Evolutionary conservation across 1,140 invertebrate species (phyloP), one percentile per base, ranked within the genome.

Genomic region (Drosophila lacertosa): DNA sequence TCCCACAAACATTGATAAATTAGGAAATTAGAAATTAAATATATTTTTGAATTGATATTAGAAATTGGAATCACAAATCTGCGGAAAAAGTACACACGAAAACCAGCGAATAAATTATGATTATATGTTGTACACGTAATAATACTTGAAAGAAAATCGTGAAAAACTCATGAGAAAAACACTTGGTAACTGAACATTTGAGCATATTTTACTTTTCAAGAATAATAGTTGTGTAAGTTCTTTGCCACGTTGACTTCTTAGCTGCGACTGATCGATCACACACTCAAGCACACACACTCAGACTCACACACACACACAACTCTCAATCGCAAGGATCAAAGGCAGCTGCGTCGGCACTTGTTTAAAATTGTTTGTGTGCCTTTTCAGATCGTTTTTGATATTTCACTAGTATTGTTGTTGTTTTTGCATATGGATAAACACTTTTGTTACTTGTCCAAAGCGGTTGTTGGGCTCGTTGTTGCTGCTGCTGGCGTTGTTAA

Each of bases 51-150:
- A n/a, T n/a, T n/a, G n/a, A n/a, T n/a, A n/a, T n/a, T n/a, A n/a
- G n/a, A 48, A 70, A 74, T 37, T 26, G 18, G 16, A 73, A 73
- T 73, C 71, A 66, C 59, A 71, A 76, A 76, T 57, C 48, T 66
- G 48, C 59, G 11, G 9, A 16, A 62, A 69, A 69, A 79, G 55
- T 68, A 40, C 26, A 7, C 35, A 55, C 67, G 58, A 55, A 51
- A 9, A 20, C 4, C 48, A 33, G n/a, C 6, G 10, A 7, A 74
- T 45, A 24, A 67, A 59, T 55, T 69, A 9, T 20, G 20, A 6
- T 37, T 32, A 7, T n/a, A n/a, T n/a, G 5, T 29, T 29, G 7
- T 2, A 22, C 20, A 22, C 32, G 44, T 11, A 44, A 35, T 10
- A 63, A 35, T 10, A 63, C 39, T 53, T 53, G 13, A 55, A 57